Base-by-base conservation (phyloP, 2,888 invertebrate species). In the Pseudoips prasinana region DNA sequence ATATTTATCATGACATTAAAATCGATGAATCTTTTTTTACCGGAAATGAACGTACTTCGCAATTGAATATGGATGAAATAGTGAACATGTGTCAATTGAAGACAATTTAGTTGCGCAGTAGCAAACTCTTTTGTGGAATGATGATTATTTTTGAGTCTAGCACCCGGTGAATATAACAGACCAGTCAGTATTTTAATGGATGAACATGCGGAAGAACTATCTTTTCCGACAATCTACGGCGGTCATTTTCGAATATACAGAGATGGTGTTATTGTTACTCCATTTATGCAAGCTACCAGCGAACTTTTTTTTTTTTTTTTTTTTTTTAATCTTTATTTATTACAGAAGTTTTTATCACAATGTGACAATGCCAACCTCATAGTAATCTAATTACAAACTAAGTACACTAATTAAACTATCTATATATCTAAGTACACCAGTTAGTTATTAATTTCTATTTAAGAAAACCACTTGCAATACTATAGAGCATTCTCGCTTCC, bases 211-310 rank as follows among this genome's bases (percentile, higher is more conserved):
- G 76, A 77, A 65, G 77, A 79, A 33, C 30, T 79, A 9, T 74
- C 76, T 1, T 78, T 80, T 53, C 78, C 76, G 2, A 6, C 57
- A 5, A 78, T 79, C 50, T 82, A 81, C 58, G 56, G 36, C 11
- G 78, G 78, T 3, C 25, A 73, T 28, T 50, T 50, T 1, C 50
- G 74, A 31, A 39, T 26, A 2, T 77, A 71, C 45, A 27, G 48
- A 24, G 43, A 39, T 34, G 57, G 45, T 7, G 41, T 75, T 45
- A 31, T 33, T 34, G 65, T 64, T 1, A 71, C 74, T 45, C 68
- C 67, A 11, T 71, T 52, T 52, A 70, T 64, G 68, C 64, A 71
- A 25, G 69, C 69, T 2, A 58, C 67, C 25, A 76, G 72, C 61
- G 76, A n/a, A n/a, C n/a, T n/a, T n/a, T n/a, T n/a, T n/a, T n/a